phyloP scores from a whole-genome alignment of 2,797 vertebrate genomes.

The Astyanax mexicanus region DNA sequence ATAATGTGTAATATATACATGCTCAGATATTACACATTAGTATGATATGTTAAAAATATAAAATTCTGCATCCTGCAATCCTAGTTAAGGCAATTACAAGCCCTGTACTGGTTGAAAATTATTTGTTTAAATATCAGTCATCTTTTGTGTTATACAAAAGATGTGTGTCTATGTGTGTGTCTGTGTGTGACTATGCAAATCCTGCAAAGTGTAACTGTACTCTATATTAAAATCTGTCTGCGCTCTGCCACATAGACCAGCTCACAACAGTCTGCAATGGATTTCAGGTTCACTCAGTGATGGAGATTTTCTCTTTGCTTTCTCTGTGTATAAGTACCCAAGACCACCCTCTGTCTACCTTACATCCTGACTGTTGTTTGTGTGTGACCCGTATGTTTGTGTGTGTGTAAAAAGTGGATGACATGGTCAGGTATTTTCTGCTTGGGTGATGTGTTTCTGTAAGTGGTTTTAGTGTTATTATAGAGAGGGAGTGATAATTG shows the following conservation, averaged over 20 bases:
- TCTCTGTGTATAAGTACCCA: neutral
- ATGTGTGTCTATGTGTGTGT: conserved; percentile 4
- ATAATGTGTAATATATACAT: no score
- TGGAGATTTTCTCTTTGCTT: neutral
- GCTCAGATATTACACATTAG: no score
- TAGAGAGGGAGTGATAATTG: conserved; percentile 44
- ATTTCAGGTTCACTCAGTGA: neutral
- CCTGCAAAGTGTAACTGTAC: neutral
- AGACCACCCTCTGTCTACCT: neutral
- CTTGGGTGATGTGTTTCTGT: conserved; percentile 15
- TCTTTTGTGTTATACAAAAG: no score
- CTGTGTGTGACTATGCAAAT: neutral
- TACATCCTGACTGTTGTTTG: neutral
- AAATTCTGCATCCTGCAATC: no score
- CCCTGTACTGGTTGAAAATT: no score
- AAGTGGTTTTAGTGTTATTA: conserved; percentile 29
- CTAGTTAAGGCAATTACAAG: no score
- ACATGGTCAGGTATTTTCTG: conserved; percentile 15
- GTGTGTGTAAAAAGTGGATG: neutral
- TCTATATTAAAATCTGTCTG: no score
- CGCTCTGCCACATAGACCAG: neutral
- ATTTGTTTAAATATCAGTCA: no score
- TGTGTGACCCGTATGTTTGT: no score
- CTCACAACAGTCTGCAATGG: neutral
- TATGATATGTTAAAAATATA: no score